phyloP scores from a whole-genome alignment of 2,113 vertebrate species.

The Panurus biarmicus region DNA sequence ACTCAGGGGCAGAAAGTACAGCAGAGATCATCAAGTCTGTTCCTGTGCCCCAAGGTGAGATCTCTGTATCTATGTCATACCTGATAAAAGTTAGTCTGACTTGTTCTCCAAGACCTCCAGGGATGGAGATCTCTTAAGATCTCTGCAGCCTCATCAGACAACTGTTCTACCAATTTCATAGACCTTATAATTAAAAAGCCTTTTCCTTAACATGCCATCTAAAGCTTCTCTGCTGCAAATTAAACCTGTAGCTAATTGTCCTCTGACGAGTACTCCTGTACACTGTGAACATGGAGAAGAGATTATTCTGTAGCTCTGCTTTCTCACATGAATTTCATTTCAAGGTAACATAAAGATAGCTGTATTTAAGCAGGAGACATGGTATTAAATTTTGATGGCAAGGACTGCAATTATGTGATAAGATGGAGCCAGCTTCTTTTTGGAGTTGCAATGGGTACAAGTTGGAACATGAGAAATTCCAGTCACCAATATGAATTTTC shows the following conservation, averaged over 20 bases:
- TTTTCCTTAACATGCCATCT: not conserved
- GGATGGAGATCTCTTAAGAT: conserved; percentile 5
- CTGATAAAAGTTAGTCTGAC: not conserved
- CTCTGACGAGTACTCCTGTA: not conserved
- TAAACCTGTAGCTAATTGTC: not conserved
- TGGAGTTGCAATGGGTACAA: not conserved
- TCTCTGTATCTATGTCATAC: not conserved
- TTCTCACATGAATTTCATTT: conserved; percentile 26
- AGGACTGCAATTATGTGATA: not conserved
- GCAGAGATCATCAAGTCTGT: not conserved
- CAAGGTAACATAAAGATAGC: not conserved
- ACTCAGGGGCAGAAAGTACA: not conserved
- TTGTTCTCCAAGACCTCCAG: conserved; percentile 11
- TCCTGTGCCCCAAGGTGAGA: conserved; percentile 7
- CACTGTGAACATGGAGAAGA: not conserved
- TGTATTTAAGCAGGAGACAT: not conserved
- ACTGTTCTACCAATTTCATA: not conserved
- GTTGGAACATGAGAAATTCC: not conserved
- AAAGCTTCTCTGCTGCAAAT: not conserved
- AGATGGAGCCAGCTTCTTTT: not conserved
- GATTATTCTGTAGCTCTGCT: not conserved
- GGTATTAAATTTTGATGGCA: not conserved
- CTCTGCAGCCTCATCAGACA: conserved; percentile 17
- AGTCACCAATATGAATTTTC: not conserved
- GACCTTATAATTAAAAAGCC: conserved; percentile 13